Base-by-base conservation (phyloP, 2,888 invertebrate species). In the Hydropsyche betteni region DNA sequence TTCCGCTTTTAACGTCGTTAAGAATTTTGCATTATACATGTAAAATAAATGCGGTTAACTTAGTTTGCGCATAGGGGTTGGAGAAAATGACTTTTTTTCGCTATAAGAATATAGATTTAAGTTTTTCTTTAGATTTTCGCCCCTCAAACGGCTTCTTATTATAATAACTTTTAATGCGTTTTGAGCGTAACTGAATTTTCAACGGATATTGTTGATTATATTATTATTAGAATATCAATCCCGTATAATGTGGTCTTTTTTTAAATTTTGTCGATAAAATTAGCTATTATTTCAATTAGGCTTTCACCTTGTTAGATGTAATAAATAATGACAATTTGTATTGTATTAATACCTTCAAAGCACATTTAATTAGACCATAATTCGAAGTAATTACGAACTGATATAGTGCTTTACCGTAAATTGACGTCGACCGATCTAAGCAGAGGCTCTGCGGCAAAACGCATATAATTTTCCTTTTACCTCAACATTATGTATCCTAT, bases 401-500 rank as follows among this genome's bases (percentile, higher is more conserved):
- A 64, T 64, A 64, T 64, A 34, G 8, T 12, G 64, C 64, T 44
- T 10, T 10, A n/a, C 64, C 34, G 34, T 64, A 64, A 64, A 33
- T 64, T 64, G 44, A 64, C n/a, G 64, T 34, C 5, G 33, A 64
- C 64, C 64, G 34, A 64, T 64, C 34, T 64, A 34, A 33, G 36
- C 64, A n/a, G 34, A 64, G 64, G 36, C 64, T 64, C 34, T 64
- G 64, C 36, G 64, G 64, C 34, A 36, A 24, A 64, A 64, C 64
- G 64, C 64, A 64, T 44, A 44, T 64, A 64, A 64, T 64, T 70
- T 70, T 70, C 70, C 51, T 14, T 58, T 61, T 74, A 74, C 70
- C 77, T 75, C 75, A 61, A 75, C 64, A 77, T 77, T 73, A 77
- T 52, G 61, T 72, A 72, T 73, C 73, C 53, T 75, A 77, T 75